Percentiles rank a stretch among this genome's conserved stretches.
phyloP scores from a whole-genome alignment of 2,888 invertebrate genomes.

The Drosophila birchii region DNA sequence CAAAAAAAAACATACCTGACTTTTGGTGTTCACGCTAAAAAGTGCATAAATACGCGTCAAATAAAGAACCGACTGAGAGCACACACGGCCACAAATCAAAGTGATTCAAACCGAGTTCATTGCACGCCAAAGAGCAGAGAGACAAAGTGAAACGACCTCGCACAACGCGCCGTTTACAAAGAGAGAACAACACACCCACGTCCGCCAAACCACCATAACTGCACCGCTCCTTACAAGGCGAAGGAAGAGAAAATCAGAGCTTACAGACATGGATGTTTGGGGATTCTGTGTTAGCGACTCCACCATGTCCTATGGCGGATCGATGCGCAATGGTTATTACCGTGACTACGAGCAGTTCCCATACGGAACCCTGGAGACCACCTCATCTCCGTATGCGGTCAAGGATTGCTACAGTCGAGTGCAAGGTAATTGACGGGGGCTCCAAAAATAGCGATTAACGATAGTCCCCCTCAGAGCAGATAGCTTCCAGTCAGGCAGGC shows the following conservation, averaged over 20 bases:
- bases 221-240: conserved; percentile 29
- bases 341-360: conserved; percentile 86
- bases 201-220: conserved; percentile 23
- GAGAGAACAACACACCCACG: conserved; percentile 42
- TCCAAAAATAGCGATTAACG: not conserved
- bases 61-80: conserved; percentile 37
- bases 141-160: conserved; percentile 76
- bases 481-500: conserved; percentile 51
- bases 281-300: conserved; percentile 86
- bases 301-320: conserved; percentile 85
- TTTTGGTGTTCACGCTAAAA: conserved; percentile 44
- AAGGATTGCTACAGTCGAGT: conserved; percentile 84
- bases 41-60: conserved; percentile 46
- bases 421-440: conserved; percentile 78
- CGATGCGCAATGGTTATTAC: conserved; percentile 85
- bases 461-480: conserved; percentile 8
- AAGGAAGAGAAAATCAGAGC: conserved; percentile 20
- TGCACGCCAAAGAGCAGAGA: conserved; percentile 65
- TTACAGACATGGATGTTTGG: conserved; percentile 86
- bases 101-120: conserved; percentile 67
- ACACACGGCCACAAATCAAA: conserved; percentile 33
- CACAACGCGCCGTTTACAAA: conserved; percentile 66
- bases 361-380: conserved; percentile 83
- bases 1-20: conserved; percentile 45
- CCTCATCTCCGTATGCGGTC: conserved; percentile 65